These are phyloP conservation scores for Antheraea pernyi DNA, from an alignment of 1,140 invertebrate species.

Conservation along the genomic window DNA sequence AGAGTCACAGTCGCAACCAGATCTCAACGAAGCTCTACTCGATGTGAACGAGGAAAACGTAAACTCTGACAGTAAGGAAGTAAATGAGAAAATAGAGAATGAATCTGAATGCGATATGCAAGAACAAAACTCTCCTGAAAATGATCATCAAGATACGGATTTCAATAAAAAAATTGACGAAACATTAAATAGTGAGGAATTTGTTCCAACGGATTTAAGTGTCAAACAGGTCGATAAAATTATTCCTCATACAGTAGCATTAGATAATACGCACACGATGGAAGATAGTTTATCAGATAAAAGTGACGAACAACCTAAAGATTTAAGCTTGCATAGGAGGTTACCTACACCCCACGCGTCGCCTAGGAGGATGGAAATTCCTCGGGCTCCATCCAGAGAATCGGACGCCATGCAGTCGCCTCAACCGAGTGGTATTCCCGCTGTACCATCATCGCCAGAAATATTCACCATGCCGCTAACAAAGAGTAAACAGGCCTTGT, in stretches of 20 bases:
- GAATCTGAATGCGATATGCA: neutral
- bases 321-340: constrained; percentile 79
- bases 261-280: constrained; percentile 53
- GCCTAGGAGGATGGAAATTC: constrained; percentile 64
- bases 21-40: constrained; percentile 52
- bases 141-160: constrained; percentile 17
- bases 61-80: neutral
- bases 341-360: constrained; percentile 69
- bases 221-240: constrained; percentile 49
- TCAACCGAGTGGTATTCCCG: constrained; percentile 83
- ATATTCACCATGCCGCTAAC: constrained; percentile 75
- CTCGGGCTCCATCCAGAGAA: constrained; percentile 80
- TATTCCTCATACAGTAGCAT: constrained; percentile 32
- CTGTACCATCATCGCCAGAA: constrained; percentile 81
- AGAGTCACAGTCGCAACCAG: constrained; percentile 41
- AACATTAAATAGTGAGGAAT: constrained; percentile 44
- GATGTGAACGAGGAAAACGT: constrained; percentile 27
- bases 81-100: neutral
- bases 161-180: constrained; percentile 37
- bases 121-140: neutral
- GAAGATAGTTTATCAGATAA: constrained; percentile 65
- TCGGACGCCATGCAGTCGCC: constrained; percentile 83
- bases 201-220: constrained; percentile 75
- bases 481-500: constrained; percentile 78
- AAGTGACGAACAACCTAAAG: constrained; percentile 80